Percentiles rank a stretch among this genome's conserved stretches.
These are phyloP conservation scores for Camponotus floridanus DNA, from an alignment of 1,140 invertebrate genomes.

Conservation along the genomic window DNA sequence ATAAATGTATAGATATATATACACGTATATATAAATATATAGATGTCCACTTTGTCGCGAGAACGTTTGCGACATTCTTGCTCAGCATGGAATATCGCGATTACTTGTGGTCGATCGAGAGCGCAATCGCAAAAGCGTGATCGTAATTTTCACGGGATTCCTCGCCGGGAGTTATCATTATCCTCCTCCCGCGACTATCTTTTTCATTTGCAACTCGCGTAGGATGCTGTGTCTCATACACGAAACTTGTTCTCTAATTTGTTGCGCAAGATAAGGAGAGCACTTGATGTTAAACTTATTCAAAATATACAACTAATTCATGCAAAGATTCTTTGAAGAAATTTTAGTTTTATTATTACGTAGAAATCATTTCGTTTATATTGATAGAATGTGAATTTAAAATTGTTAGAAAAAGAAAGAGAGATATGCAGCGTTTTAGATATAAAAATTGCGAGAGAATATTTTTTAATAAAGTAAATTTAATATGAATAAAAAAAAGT, in stretches of 20 bases:
- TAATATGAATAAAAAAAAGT: background rate
- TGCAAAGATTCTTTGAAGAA: background rate
- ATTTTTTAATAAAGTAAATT: background rate
- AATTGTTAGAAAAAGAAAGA: background rate
- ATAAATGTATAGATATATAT: background rate
- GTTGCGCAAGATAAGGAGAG: conserved; percentile 41
- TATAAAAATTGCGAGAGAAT: background rate
- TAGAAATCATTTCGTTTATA: too few species aligned
- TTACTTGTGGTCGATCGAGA: conserved; percentile 48
- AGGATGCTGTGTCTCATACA: background rate
- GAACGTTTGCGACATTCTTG: conserved; percentile 62
- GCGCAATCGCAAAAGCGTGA: conserved; percentile 54
- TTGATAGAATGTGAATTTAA: conserved; percentile 2
- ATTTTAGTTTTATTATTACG: background rate
- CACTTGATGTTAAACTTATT: background rate
- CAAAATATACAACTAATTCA: background rate
- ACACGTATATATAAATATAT: background rate
- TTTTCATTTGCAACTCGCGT: background rate
- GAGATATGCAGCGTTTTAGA: background rate
- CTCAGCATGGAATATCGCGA: conserved; percentile 39
- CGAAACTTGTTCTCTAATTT: conserved; percentile 49
- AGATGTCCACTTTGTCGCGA: conserved; percentile 59
- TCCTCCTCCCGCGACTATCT: conserved; percentile 35
- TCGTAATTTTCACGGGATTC: conserved; percentile 51
- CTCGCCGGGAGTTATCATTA: conserved; percentile 43